Evolutionary conservation across 2,113 vertebrate genomes (phyloP), one percentile per base, ranked within the genome.

Genomic region (Noturus placidus): DNA sequence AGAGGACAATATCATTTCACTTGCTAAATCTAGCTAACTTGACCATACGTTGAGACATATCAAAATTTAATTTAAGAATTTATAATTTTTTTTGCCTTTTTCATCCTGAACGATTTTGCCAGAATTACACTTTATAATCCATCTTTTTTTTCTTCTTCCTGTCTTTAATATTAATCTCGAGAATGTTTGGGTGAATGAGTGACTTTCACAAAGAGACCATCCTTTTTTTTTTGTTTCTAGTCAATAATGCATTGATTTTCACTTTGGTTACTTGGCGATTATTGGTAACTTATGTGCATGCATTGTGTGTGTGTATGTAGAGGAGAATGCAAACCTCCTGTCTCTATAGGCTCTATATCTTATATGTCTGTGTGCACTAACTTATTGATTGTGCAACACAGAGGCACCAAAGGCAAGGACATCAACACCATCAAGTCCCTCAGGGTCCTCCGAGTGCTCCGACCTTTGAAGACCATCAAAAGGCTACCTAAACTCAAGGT

Each of bases 381-480:
- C 89, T 87, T 54, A 87, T 20, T 78, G 92, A 88, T 94, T 89
- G 90, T 84, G 95, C 91, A 91, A 87, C 95, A 92, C 95, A 99
- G 98, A 93, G 98, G 97, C 80, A 98, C 96, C 86, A 99, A 99
- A 95, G 98, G 98, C 85, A 99, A 99, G 92, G 98, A 99, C 94
- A 98, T 99, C 95, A 99, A 97, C 95, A 99, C 98, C 65, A 99
- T 99, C 94, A 99, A 99, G 93, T 99, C 98, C 9, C 96, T 99
- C 92, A 93, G 98, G 56, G 98, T 99, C 20, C 96, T 99, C 42
- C 92, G 98, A 0, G 98, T 99, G 78, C 94, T 99, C 72, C 92
- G 98, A 65, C 98, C 98, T 0, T 95, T 99, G 91, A 99, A 99
- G 95, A 99, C 98, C 92, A 99, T 99, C 89, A 99, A 99, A 88